phyloP scores from a whole-genome alignment of 2,888 invertebrate species.

The Athalia circularis region DNA sequence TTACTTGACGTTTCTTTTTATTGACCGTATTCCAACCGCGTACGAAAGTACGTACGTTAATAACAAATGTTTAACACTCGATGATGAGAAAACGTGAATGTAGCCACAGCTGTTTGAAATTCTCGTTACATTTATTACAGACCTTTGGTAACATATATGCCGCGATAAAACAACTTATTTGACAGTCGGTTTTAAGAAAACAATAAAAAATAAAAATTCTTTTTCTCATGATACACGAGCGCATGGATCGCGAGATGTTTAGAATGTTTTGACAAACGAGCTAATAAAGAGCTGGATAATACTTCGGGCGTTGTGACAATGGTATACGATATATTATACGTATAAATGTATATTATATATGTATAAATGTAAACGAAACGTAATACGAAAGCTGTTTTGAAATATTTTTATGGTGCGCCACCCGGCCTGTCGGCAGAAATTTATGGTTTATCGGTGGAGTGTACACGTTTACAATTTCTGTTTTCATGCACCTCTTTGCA shows the following conservation, averaged over 20 bases:
- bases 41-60: background rate
- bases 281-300: slow-evolving; percentile 27
- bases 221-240: too few species aligned
- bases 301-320: background rate
- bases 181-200: background rate
- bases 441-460: background rate
- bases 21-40: background rate
- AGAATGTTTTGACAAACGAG: slow-evolving; percentile 22
- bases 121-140: slow-evolving; percentile 26
- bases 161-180: slow-evolving; percentile 20
- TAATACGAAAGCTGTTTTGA: background rate
- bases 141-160: too few species aligned
- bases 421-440: background rate
- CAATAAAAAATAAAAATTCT: too few species aligned
- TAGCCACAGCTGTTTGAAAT: background rate
- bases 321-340: background rate
- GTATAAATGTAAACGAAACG: background rate
- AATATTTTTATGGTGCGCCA: background rate
- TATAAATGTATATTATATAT: background rate
- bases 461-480: background rate
- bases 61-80: background rate
- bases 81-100: slow-evolving; percentile 4
- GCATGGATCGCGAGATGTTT: background rate
- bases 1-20: background rate
- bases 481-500: slow-evolving; percentile 23